phyloP scores from a whole-genome alignment of 30 jellyfish, hydroid and myxozoan species.

The Morbakka virulenta region DNA sequence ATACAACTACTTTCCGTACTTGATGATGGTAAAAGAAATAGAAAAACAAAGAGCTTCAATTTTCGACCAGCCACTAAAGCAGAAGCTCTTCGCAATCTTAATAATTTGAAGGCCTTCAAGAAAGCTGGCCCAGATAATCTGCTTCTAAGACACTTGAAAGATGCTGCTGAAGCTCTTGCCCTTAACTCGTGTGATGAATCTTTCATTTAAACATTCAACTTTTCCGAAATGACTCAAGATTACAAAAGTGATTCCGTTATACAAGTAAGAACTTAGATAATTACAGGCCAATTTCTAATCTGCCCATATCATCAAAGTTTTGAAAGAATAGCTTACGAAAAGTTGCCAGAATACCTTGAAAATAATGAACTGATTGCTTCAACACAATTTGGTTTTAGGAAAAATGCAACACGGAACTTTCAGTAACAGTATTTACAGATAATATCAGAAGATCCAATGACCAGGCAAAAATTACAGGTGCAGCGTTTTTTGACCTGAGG shows the following conservation, averaged over 20 bases:
- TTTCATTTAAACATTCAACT: conserved; percentile 17
- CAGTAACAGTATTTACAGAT: conserved; percentile 34
- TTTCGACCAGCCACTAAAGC: conserved; percentile 29
- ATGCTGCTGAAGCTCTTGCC: conserved; percentile 43
- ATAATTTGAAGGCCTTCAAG: conserved; percentile 40
- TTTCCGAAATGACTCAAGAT: conserved; percentile 5
- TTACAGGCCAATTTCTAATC: conserved; percentile 25
- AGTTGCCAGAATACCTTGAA: conserved; percentile 32
- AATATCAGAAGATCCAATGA: conserved; percentile 31
- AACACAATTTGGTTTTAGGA: conserved; percentile 59
- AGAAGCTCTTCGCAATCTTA: conserved; percentile 35
- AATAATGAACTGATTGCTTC: conserved; percentile 8
- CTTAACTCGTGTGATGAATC: conserved; percentile 10
- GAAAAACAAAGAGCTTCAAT: no score
- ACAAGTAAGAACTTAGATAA: conserved; percentile 18
- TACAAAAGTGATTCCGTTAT: conserved; percentile 5
- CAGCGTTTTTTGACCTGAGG: conserved; percentile 49
- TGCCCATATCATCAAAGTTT: conserved; percentile 25
- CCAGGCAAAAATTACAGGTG: conserved; percentile 40
- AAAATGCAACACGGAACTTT: conserved; percentile 29
- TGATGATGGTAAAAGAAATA: no score
- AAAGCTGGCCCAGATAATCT: conserved; percentile 47
- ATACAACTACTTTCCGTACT: no score
- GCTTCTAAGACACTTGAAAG: conserved; percentile 42
- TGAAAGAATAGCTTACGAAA: conserved; percentile 43